Base-by-base conservation (phyloP, 2,113 vertebrate species). In the Theristicus caerulescens region DNA sequence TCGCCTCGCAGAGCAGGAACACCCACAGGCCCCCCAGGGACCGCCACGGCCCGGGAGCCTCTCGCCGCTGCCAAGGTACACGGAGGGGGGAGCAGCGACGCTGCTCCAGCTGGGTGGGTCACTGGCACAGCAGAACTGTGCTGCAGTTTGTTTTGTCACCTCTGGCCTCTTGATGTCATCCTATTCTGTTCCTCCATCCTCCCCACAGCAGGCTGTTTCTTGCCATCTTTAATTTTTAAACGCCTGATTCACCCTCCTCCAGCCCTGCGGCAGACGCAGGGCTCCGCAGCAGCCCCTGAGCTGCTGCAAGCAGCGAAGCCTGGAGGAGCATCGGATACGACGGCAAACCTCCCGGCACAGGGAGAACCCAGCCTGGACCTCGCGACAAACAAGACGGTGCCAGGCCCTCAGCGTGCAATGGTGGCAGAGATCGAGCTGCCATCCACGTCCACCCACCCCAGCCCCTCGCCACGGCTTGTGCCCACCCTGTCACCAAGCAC, bases 81-180 rank as follows among this genome's bases (percentile, higher is more conserved):
- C 2, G 38, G 31, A 2, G 17, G 29, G 40, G 34, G 16, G n/a
- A 59, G 42, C 26, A 36, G 49, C 11, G 6, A 27, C 2, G 6
- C 36, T 9, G 24, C 11, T 73, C 38, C 4, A 3, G 17, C 44
- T 47, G 19, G 42, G 55, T 21, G 57, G 55, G 34, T 47, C 73
- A 16, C 42, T 16, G 26, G 55, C 2, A 3, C 1, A 2, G 26
- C 73, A 47, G 73, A 59, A 61, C 57, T 3, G 1, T 2, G 11
- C 57, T 19, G 44, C 1, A 1, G 34, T 76, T 62, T 61, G n/a
- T 21, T 38, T 21, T 47, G 58, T 38, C 46, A 40, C 44, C 44
- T 24, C 27, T 61, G 57, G 34, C 57, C 42, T 32, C 57, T 36
- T 22, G 14, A 29, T 36, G 57, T 17, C 44, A 61, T 36, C 44